These are phyloP conservation scores for Catamblyrhynchus diadema DNA, from an alignment of 2,797 vertebrate genomes.

Conservation along the genomic window DNA sequence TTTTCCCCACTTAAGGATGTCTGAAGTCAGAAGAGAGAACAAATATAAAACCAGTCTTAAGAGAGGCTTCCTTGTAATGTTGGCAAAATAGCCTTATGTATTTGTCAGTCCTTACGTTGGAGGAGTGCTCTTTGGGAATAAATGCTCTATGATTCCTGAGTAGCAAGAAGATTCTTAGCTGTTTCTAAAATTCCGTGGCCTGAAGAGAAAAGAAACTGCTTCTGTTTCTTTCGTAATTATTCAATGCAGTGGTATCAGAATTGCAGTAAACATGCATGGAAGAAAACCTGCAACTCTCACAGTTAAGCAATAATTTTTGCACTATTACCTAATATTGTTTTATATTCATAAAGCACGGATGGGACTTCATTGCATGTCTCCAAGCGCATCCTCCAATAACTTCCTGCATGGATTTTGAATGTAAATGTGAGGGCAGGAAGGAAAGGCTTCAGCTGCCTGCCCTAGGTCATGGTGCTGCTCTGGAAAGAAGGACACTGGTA, in stretches of 20 bases:
- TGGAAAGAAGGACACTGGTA: not conserved
- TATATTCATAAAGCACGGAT: not conserved
- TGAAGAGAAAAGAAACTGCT: not conserved
- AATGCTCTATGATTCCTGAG: not conserved
- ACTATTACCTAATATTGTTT: not conserved
- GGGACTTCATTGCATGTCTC: not conserved
- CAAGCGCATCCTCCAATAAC: not conserved
- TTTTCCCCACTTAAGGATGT: fast-evolving
- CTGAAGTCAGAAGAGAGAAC: not conserved
- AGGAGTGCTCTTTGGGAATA: not conserved
- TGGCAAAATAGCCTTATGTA: not conserved
- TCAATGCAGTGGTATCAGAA: not conserved
- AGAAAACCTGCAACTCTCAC: not conserved
- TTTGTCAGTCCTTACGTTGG: not conserved
- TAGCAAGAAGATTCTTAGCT: not conserved
- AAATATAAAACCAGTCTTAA: not conserved
- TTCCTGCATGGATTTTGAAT: not conserved
- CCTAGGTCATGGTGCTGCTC: not conserved
- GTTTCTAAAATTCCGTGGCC: not conserved
- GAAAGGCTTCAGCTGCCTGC: not conserved
- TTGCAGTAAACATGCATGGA: not conserved
- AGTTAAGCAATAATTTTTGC: not conserved
- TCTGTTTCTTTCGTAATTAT: not conserved
- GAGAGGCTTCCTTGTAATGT: not conserved
- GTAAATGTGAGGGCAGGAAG: not conserved